phyloP scores from a whole-genome alignment of 1,140 invertebrate species.

The Sinella curviseta region DNA sequence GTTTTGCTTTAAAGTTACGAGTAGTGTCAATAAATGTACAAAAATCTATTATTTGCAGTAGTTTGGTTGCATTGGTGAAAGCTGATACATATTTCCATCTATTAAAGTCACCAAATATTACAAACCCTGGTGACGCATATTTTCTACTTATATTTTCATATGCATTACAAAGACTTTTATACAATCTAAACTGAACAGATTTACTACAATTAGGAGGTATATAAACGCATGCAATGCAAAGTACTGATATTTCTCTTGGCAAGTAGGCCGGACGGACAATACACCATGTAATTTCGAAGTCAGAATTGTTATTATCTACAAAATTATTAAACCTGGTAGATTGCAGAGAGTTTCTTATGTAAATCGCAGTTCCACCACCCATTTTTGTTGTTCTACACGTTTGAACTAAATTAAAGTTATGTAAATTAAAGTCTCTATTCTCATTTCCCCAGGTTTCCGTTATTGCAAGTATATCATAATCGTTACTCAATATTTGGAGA shows the following conservation, averaged over 20 bases:
- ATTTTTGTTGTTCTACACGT: neutral
- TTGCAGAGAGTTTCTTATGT: neutral
- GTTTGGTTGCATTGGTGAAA: too few species aligned
- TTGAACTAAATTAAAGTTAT: neutral
- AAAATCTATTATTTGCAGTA: too few species aligned
- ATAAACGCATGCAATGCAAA: neutral
- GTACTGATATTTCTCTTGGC: neutral
- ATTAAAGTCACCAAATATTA: conserved; percentile 10
- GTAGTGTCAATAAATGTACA: too few species aligned
- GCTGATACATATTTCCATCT: conserved; percentile 11
- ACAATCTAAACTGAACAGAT: neutral
- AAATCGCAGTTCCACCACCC: neutral
- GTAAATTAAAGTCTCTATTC: neutral
- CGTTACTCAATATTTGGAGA: neutral
- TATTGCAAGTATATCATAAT: neutral
- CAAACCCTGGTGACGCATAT: neutral
- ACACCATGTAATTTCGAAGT: neutral
- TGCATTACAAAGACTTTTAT: neutral
- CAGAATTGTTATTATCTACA: neutral
- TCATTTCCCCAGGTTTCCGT: neutral
- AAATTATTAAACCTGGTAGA: neutral
- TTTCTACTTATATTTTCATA: neutral
- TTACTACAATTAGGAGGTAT: neutral
- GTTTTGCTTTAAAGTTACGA: too few species aligned
- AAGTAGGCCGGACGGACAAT: neutral